phyloP scores from a whole-genome alignment of 2,888 invertebrate species.

The Andricus curvator region DNA sequence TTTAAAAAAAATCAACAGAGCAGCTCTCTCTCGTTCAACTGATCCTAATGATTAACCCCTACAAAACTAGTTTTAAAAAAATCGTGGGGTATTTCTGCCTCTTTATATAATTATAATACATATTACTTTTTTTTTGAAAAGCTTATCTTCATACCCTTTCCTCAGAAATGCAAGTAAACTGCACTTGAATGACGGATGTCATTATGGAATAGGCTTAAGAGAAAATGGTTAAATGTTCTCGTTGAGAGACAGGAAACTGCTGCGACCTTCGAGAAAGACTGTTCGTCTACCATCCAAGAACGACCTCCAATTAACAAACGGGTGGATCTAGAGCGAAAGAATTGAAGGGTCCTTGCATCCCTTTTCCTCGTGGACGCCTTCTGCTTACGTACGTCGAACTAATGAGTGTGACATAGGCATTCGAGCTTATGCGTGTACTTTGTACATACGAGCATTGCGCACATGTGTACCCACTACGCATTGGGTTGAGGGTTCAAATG shows the following conservation, averaged over 20 bases:
- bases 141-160: not conserved
- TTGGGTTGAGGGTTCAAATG: conserved; percentile 47
- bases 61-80: too few species aligned
- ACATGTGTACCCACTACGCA: conserved; percentile 41
- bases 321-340: conserved; percentile 74
- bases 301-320: conserved; percentile 76
- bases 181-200: not conserved
- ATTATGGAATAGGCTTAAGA: not conserved
- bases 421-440: conserved; percentile 33
- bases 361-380: conserved; percentile 52
- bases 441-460: conserved; percentile 42
- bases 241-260: conserved; percentile 9
- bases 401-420: conserved; percentile 61
- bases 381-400: conserved; percentile 58
- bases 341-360: conserved; percentile 70
- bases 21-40: too few species aligned
- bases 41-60: too few species aligned
- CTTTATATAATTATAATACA: too few species aligned
- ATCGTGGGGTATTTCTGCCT: too few species aligned
- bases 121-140: too few species aligned
- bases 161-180: not conserved
- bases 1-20: not conserved
- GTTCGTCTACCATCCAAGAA: conserved; percentile 40
- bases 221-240: conserved; percentile 26
- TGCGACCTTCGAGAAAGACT: conserved; percentile 30